Evolutionary conservation across 2,113 vertebrate species (phyloP).

Genomic region (Tiliqua scincoides): DNA sequence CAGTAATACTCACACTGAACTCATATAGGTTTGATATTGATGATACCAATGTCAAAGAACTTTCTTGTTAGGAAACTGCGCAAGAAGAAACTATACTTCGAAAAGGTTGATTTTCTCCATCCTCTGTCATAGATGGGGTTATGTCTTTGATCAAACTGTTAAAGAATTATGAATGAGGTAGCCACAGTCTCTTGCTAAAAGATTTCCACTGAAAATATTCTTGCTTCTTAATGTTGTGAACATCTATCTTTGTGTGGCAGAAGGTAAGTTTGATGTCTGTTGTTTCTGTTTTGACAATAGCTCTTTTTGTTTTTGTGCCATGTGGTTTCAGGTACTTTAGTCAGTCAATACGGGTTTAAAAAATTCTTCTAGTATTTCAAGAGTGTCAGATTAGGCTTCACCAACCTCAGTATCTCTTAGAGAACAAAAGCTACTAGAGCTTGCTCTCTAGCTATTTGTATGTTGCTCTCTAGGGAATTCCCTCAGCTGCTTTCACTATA

Average conservation of each 20-base stretch:
- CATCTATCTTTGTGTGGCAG: conserved; percentile 23
- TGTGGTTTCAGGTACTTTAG: background rate
- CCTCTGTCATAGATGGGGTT: background rate
- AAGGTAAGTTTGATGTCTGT: background rate
- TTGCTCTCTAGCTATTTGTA: conserved; percentile 7
- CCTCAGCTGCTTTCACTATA: conserved; percentile 23
- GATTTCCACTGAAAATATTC: background rate
- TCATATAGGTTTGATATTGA: background rate
- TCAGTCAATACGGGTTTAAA: background rate
- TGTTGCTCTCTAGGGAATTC: background rate
- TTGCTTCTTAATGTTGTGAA: conserved; percentile 34
- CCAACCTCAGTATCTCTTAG: background rate
- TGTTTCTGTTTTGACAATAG: background rate
- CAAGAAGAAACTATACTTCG: conserved; percentile 22
- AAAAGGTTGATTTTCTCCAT: background rate
- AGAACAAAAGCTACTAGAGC: background rate
- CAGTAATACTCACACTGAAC: background rate
- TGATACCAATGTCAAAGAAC: background rate
- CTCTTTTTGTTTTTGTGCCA: conserved; percentile 5
- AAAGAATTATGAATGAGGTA: conserved; percentile 30
- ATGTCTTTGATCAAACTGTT: conserved; percentile 20
- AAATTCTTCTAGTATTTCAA: background rate
- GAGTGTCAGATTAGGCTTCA: background rate
- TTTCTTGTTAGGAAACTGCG: background rate
- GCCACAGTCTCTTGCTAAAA: background rate